phyloP scores from a whole-genome alignment of 2,888 invertebrate genomes.

The Eurytoma californica region DNA sequence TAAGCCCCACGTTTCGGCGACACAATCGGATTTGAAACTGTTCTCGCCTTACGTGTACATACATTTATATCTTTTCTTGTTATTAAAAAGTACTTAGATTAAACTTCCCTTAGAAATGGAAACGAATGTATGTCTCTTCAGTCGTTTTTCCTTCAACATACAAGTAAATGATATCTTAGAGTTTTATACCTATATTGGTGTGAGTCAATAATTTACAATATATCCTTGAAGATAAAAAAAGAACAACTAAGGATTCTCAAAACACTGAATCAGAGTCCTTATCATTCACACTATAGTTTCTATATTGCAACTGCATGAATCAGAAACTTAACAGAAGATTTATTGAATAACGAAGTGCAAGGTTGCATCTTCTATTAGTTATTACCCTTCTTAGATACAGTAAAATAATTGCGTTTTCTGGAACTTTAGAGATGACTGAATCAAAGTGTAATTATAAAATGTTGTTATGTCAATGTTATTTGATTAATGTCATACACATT shows the following conservation, averaged over 20 bases:
- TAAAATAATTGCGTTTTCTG: too few species aligned
- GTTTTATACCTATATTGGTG: constrained; percentile 3
- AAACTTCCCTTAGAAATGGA: constrained; percentile 29
- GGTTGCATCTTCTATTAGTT: too few species aligned
- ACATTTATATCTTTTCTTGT: background rate
- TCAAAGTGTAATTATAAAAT: too few species aligned
- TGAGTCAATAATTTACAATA: constrained; percentile 32
- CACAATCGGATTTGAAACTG: background rate
- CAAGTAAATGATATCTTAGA: constrained; percentile 29
- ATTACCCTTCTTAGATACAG: too few species aligned
- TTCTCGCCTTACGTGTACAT: constrained; percentile 1
- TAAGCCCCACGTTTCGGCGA: background rate
- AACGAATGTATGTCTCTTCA: constrained; percentile 36
- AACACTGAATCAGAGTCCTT: background rate
- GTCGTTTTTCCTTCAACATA: constrained; percentile 10
- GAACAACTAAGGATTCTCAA: constrained; percentile 10
- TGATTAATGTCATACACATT: too few species aligned
- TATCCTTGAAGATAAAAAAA: constrained; percentile 5
- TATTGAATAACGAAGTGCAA: too few species aligned
- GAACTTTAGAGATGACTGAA: too few species aligned
- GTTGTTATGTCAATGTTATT: too few species aligned
- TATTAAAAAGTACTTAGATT: constrained; percentile 41
- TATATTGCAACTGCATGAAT: background rate
- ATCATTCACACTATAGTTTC: background rate
- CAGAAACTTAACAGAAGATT: background rate